phyloP scores from a whole-genome alignment of 2,888 invertebrate species.

The Stomorhina lunata region DNA sequence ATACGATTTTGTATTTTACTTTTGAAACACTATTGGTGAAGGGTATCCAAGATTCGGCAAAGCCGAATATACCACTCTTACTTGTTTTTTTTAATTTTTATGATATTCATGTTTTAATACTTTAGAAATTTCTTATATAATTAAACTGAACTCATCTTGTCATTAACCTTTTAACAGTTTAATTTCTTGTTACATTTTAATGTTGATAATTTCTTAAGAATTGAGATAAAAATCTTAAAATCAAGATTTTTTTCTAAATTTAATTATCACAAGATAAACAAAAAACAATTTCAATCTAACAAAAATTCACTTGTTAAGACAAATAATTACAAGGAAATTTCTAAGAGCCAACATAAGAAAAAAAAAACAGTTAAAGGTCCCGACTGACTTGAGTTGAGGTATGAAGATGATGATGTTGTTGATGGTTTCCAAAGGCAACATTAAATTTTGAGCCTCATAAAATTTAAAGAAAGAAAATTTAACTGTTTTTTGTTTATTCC shows the following conservation, averaged over 20 bases:
- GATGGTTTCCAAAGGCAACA: conserved; percentile 14
- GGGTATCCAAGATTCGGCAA: too few relatives aligned
- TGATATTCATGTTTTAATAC: background rate
- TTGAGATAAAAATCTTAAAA: conserved; percentile 30
- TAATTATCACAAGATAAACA: background rate
- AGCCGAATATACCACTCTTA: background rate
- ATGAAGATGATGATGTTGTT: too few relatives aligned
- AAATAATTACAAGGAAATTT: conserved; percentile 9
- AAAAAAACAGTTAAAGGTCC: conserved; percentile 12
- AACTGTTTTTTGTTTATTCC: background rate
- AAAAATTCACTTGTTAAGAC: background rate
- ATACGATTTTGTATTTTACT: too few relatives aligned
- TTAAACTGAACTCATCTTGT: background rate
- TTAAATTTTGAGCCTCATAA: conserved; percentile 22
- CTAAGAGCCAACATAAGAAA: background rate
- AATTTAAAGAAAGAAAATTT: conserved; percentile 9
- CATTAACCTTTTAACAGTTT: conserved; percentile 17
- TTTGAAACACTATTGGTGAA: too few relatives aligned
- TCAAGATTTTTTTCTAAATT: background rate
- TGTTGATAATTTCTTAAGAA: conserved; percentile 37
- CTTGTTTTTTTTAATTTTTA: conserved; percentile 19
- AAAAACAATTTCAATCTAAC: background rate
- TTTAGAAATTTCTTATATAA: conserved; percentile 1
- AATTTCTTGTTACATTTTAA: conserved; percentile 15
- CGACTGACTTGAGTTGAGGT: background rate